Evolutionary conservation across 1,140 invertebrate species (phyloP).

Genomic region (Sycobia sp.): DNA sequence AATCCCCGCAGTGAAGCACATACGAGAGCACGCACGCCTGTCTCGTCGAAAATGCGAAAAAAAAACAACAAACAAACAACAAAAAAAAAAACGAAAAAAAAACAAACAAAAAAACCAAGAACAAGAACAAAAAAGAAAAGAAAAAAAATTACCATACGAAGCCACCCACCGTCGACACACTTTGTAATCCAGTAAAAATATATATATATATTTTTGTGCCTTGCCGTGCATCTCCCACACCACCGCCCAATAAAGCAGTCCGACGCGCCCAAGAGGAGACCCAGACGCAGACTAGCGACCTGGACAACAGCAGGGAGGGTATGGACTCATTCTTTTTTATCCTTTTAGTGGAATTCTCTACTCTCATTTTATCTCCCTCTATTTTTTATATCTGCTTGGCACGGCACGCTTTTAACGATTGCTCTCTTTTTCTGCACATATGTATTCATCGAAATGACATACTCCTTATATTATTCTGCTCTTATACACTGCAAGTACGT

Average conservation of each 20-base stretch:
- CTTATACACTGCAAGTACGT: too few relatives aligned
- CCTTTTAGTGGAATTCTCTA: too few relatives aligned
- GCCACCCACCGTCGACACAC: conserved; percentile 20
- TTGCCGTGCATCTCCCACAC: conserved; percentile 42
- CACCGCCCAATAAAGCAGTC: conserved; percentile 50
- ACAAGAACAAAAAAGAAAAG: too few relatives aligned
- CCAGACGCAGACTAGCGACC: conserved; percentile 52
- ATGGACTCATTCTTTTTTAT: conserved; percentile 45
- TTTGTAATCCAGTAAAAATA: conserved; percentile 45
- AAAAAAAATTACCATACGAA: too few relatives aligned
- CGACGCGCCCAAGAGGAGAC: conserved; percentile 52
- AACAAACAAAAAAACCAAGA: neutral
- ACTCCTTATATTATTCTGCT: too few relatives aligned
- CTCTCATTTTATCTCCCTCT: conserved; percentile 27
- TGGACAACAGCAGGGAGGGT: conserved; percentile 54
- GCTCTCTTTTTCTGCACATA: neutral
- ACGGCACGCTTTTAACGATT: neutral
- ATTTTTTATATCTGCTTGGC: conserved; percentile 18
- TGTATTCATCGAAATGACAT: too few relatives aligned
- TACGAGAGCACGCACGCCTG: conserved; percentile 14
- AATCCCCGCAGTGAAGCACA: neutral
- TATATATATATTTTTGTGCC: conserved; percentile 58
- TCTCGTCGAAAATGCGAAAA: neutral
- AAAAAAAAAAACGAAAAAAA: conserved; percentile 3
- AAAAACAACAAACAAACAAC: neutral